A percentile compares a stretch with the other conserved stretches of the same genome.
Conservation (phyloP, 2,113 vertebrate genomes). For the Barnardius zonarius region DNA sequence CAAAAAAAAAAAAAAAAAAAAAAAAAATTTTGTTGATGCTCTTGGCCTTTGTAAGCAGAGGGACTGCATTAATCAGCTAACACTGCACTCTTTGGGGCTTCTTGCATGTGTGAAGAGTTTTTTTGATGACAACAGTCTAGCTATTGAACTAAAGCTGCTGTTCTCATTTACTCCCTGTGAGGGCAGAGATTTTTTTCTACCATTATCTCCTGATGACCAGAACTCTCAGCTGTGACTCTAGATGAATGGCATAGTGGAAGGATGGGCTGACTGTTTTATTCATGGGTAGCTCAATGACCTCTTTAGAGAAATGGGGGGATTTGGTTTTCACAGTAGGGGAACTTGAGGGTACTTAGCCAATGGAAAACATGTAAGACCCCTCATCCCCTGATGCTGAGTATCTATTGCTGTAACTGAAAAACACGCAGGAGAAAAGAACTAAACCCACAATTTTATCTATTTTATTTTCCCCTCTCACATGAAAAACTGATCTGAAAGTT, state of each 20-base stretch:
- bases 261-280: background rate
- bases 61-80: background rate
- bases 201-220: background rate
- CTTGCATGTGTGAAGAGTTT: background rate
- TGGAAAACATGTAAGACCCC: accelerated
- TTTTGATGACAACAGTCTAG: background rate
- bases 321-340: background rate
- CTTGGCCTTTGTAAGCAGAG: background rate
- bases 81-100: background rate
- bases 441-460: background rate
- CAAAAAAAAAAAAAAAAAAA: background rate
- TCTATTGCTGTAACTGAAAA: background rate
- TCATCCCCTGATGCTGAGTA: background rate
- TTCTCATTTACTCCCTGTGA: background rate
- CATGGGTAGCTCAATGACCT: background rate
- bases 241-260: background rate
- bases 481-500: background rate
- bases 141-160: background rate
- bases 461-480: background rate
- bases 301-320: background rate
- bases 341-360: background rate
- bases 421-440: background rate
- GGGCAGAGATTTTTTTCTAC: background rate
- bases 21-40: background rate
- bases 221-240: background rate